Evolutionary conservation across 2,797 vertebrate species (phyloP).

Genomic region (Coregonus sp.): DNA sequence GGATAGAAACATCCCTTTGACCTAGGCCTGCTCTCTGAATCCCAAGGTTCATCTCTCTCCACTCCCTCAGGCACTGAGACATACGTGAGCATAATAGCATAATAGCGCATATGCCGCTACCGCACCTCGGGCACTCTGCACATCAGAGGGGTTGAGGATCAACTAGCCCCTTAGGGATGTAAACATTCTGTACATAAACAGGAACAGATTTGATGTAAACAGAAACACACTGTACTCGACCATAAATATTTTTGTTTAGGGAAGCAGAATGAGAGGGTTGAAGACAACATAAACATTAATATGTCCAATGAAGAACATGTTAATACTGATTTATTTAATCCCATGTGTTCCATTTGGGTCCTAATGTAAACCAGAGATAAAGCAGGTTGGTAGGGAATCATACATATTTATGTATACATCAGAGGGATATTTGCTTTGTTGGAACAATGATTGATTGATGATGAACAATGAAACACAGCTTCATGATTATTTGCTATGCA

Average conservation of each 20-base stretch:
- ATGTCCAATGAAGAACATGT: not conserved
- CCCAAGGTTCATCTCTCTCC: constrained; percentile 17
- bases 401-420: not conserved
- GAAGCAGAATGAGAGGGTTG: constrained; percentile 33
- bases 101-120: constrained; percentile 55
- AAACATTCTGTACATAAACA: constrained; percentile 56
- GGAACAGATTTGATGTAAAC: constrained; percentile 23
- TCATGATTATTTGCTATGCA: not conserved
- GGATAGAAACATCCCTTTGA: not conserved
- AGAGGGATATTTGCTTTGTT: not conserved
- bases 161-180: constrained; percentile 59
- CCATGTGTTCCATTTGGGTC: not conserved
- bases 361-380: not conserved
- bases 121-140: constrained; percentile 69
- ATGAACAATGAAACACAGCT: not conserved
- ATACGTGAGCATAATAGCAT: constrained; percentile 64
- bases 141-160: constrained; percentile 69
- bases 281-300: constrained; percentile 21
- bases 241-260: constrained; percentile 29
- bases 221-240: constrained; percentile 17
- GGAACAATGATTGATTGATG: not conserved
- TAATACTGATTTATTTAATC: not conserved
- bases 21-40: not conserved
- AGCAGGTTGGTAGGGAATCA: too few relatives aligned
- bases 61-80: constrained; percentile 56